Base-by-base conservation (phyloP, 2,113 vertebrate species). In the Epinephelus cyanopodus region DNA sequence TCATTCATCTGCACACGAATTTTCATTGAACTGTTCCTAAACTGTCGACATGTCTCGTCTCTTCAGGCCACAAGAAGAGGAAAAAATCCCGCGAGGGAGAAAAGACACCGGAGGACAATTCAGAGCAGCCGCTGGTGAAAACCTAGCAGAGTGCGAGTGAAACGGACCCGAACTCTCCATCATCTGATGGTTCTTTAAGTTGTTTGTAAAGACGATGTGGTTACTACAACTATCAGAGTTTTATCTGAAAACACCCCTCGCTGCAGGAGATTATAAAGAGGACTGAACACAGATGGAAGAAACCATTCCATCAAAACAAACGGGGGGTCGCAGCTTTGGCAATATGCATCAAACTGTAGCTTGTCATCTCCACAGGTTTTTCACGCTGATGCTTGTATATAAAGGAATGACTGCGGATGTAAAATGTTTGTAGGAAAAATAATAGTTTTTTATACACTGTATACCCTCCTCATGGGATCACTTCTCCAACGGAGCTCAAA, bases 31-130 rank as follows among this genome's bases (percentile, higher is more conserved):
- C 15, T 39, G 15, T 53, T 64, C 14, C 8, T 6, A 7, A 18
- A 33, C 56, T 83, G n/a, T 12, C 6, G 39, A 5, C 39, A 5
- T 45, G 8, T 67, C 5, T 72, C 62, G 5, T 82, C 85, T 83
- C 47, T 53, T 70, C 93, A 99, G 98, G 98, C 92, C 97, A 97
- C 78, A 97, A 93, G 83, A 98, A 96, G 92, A 96, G 95, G 90
- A 95, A 92, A 92, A 95, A 91, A 1, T 97, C 96, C 0, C 89
- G 85, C 0, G 97, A 99, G 50, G 95, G 94, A 60, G 97, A 98
- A 18, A 96, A 94, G 84, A 94, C 85, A 0, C 95, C 96, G 2
- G 97, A 98, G 73, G 97, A 98, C 84, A 96, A 86, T 86, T 92
- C 91, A 69, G 93, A 94, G 23, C 81, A 92, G 77, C 91, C 94